Percentiles rank a stretch among this genome's conserved stretches.
phyloP scores from a whole-genome alignment of 2,888 invertebrate species.

The Sphaerophoria rueppellii region DNA sequence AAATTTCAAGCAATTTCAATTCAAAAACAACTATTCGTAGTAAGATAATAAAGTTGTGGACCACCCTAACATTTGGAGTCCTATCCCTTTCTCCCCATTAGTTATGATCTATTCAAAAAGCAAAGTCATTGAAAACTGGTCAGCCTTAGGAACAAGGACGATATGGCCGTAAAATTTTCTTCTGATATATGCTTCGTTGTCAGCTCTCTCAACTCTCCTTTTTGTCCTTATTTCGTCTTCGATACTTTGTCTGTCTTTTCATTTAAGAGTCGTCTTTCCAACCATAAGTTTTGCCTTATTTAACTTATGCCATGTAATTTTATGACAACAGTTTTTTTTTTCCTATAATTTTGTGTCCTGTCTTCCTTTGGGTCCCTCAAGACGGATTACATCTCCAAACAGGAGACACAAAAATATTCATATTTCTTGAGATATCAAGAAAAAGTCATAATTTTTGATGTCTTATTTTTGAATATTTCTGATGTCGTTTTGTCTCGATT shows the following conservation, averaged over 20 bases:
- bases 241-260: conserved; percentile 24
- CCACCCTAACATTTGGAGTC: conserved; percentile 14
- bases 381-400: conserved; percentile 7
- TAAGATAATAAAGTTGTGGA: neutral
- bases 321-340: conserved; percentile 68
- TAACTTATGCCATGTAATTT: conserved; percentile 69
- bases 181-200: conserved; percentile 1
- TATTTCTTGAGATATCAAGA: conserved; percentile 39
- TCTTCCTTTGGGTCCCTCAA: conserved; percentile 4
- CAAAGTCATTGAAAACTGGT: conserved; percentile 59
- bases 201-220: neutral
- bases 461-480: conserved; percentile 43
- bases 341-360: neutral
- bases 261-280: conserved; percentile 49
- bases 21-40: no score
- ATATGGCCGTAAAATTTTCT: neutral
- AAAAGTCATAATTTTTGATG: conserved; percentile 53
- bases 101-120: conserved; percentile 26
- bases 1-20: no score
- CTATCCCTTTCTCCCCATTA: neutral
- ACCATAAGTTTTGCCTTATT: conserved; percentile 62
- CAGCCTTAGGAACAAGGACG: conserved; percentile 19
- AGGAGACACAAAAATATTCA: conserved; percentile 31
- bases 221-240: conserved; percentile 36
- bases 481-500: neutral